A percentile compares a stretch with the other conserved stretches of the same genome.
These are phyloP conservation scores for Drosophila seguyi DNA, from an alignment of 1,140 invertebrate species.

Conservation along the genomic window DNA sequence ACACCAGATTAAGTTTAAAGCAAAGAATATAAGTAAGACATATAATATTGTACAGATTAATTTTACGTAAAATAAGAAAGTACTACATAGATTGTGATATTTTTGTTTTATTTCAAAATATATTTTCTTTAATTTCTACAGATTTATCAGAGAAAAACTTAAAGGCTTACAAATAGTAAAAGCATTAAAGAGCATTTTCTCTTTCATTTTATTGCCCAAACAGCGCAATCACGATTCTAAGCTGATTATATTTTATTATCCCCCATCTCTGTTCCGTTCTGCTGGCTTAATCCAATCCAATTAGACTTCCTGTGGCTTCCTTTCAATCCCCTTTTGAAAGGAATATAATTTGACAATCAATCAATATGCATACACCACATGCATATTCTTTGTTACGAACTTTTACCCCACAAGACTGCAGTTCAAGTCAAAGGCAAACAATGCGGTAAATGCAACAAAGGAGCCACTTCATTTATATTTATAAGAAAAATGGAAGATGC, in stretches of 20 bases:
- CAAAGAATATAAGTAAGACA: neutral
- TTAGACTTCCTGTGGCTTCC: constrained; percentile 34
- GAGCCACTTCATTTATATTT: constrained; percentile 73
- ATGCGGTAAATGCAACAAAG: constrained; percentile 70
- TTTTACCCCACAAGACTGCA: constrained; percentile 18
- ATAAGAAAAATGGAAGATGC: constrained; percentile 41
- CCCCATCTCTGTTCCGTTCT: neutral
- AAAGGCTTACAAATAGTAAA: neutral
- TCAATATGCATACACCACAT: constrained; percentile 54
- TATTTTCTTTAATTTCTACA: no score
- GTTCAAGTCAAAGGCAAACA: constrained; percentile 59
- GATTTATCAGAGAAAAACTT: no score
- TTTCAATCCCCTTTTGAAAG: neutral
- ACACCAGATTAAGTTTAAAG: no score
- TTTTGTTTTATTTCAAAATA: neutral
- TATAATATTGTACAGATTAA: neutral
- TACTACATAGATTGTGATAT: neutral
- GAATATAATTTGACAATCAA: constrained; percentile 73
- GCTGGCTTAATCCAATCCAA: constrained; percentile 30
- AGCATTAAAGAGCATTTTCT: neutral
- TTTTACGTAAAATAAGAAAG: no score
- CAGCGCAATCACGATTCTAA: neutral
- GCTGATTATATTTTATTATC: constrained; percentile 22
- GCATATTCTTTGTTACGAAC: constrained; percentile 26
- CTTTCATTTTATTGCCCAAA: neutral